Conservation (phyloP, 92 coral and sea anemone genomes). For the Umimayanthus kanabou region DNA sequence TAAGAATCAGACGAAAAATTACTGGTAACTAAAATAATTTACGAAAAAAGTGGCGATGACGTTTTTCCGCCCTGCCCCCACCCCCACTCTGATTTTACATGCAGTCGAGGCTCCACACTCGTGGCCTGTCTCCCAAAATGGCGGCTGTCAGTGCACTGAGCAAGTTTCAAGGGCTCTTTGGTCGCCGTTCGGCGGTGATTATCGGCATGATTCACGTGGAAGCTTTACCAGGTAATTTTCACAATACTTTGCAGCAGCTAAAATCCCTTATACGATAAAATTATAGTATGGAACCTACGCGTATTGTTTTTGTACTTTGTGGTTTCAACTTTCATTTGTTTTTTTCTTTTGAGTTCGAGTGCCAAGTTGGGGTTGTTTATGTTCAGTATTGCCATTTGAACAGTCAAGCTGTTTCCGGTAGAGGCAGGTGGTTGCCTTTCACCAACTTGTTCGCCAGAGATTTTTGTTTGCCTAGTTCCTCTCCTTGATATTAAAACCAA, state of each 20-base stretch:
- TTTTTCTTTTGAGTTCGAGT: not conserved
- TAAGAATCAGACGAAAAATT: too few relatives aligned
- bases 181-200: conserved; percentile 89
- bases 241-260: not conserved
- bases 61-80: too few relatives aligned
- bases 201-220: conserved; percentile 99
- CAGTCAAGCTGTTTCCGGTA: not conserved
- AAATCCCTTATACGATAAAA: not conserved
- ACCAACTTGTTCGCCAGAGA: not conserved
- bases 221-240: conserved; percentile 88
- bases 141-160: conserved; percentile 70
- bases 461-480: not conserved
- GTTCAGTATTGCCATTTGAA: not conserved
- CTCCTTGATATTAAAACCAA: not conserved
- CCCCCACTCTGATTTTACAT: too few relatives aligned
- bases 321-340: too few relatives aligned
- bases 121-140: conserved; percentile 50
- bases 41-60: too few relatives aligned
- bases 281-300: too few relatives aligned
- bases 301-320: not conserved
- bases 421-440: not conserved
- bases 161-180: conserved; percentile 79
- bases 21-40: too few relatives aligned
- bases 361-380: not conserved
- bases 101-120: not conserved